A percentile compares a stretch with the other conserved stretches of the same genome.
phyloP scores from a whole-genome alignment of 92 coral and sea anemone genomes.

The Zoanthus solanderi region DNA sequence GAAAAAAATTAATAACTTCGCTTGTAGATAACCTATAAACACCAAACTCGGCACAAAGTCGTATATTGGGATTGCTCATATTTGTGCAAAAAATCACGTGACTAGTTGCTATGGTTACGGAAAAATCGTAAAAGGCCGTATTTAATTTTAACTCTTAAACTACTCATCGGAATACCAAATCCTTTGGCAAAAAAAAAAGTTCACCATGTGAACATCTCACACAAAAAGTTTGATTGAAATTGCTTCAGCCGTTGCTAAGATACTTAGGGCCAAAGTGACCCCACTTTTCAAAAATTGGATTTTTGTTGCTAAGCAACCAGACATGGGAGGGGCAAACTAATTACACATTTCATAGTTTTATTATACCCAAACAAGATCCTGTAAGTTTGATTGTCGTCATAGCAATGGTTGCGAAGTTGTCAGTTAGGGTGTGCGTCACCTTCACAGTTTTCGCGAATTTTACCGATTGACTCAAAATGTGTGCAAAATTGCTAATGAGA shows the following conservation, averaged over 20 bases:
- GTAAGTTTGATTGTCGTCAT: neutral
- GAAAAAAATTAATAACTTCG: neutral
- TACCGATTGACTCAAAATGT: neutral
- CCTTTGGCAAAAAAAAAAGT: neutral
- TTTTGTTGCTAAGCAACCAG: constrained; percentile 1
- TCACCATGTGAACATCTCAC: neutral
- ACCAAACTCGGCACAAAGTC: neutral
- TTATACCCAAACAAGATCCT: neutral
- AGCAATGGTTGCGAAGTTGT: neutral
- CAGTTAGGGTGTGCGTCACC: neutral
- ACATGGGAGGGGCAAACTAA: neutral
- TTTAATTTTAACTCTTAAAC: neutral
- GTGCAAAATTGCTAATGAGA: neutral
- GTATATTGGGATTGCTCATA: neutral
- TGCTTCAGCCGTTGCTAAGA: neutral
- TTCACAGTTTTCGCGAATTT: neutral
- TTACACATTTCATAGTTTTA: neutral
- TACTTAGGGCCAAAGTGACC: neutral
- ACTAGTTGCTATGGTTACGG: neutral
- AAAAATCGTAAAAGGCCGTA: neutral
- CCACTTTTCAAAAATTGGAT: neutral
- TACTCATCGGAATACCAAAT: neutral
- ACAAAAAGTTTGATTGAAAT: neutral
- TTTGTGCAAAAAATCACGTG: constrained; percentile 12
- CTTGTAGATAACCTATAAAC: neutral